A percentile compares a stretch with the other conserved stretches of the same genome.
Evolutionary conservation across 2,113 vertebrate genomes (phyloP).

Genomic region (Garra rufa): DNA sequence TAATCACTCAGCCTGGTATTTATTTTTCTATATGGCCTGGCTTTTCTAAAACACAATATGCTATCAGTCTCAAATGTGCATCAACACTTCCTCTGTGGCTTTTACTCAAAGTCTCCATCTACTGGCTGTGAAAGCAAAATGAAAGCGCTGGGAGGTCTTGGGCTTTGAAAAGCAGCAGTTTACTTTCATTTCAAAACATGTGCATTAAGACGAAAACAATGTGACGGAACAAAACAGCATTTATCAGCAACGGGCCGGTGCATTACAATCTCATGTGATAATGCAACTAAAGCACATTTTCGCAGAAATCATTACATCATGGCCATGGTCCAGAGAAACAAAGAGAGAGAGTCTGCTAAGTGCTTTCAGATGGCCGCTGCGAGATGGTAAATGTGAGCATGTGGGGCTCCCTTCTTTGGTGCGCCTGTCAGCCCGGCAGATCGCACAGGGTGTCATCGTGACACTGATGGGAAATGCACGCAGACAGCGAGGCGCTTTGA

Average conservation of each 20-base stretch:
- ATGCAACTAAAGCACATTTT: conserved; percentile 55
- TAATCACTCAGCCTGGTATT: conserved; percentile 7
- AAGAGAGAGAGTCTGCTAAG: conserved; percentile 52
- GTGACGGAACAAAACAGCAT: conserved; percentile 36
- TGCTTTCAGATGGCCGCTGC: conserved; percentile 60
- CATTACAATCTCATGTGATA: conserved; percentile 56
- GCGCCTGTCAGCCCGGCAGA: conserved; percentile 29
- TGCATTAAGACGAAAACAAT: conserved; percentile 22
- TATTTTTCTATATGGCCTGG: conserved; percentile 5
- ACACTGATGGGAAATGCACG: conserved; percentile 53
- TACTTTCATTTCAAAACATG: conserved; percentile 46
- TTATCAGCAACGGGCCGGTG: conserved; percentile 41
- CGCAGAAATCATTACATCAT: conserved; percentile 60
- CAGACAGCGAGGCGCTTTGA: conserved; percentile 50
- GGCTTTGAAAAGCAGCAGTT: conserved; percentile 38
- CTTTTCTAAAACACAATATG: conserved; percentile 20
- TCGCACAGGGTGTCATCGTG: conserved; percentile 48
- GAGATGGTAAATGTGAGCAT: conserved; percentile 50
- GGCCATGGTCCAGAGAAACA: conserved; percentile 22
- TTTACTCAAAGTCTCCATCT: conserved; percentile 42
- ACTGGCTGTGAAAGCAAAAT: conserved; percentile 1
- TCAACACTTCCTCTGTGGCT: not conserved
- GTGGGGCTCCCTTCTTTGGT: conserved; percentile 40
- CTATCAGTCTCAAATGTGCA: not conserved
- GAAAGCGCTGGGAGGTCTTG: conserved; percentile 40